phyloP scores from a whole-genome alignment of 2,888 invertebrate species.

The Nowickia ferox region DNA sequence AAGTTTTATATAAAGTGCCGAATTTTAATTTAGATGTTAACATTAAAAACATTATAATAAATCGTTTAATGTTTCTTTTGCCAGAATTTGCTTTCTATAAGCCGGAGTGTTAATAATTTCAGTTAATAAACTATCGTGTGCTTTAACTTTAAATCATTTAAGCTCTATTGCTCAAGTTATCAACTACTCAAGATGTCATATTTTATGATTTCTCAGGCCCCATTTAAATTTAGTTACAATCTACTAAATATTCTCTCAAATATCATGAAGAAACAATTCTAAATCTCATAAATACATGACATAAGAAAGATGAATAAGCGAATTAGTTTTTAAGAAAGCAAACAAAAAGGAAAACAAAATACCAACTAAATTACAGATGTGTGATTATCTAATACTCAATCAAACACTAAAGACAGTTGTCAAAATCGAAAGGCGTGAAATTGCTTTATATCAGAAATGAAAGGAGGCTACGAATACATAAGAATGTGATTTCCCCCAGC shows the following conservation, averaged over 20 bases:
- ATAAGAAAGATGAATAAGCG: not conserved
- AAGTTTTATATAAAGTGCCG: too few species aligned
- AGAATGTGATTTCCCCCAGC: constrained; percentile 37
- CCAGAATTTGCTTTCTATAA: too few species aligned
- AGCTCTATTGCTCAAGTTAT: too few species aligned
- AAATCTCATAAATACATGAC: not conserved
- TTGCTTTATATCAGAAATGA: constrained; percentile 66
- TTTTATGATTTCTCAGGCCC: too few species aligned
- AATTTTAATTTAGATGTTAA: too few species aligned
- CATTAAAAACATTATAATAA: too few species aligned
- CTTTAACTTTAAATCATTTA: too few species aligned
- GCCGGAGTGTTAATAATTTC: too few species aligned
- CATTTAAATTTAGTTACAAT: not conserved
- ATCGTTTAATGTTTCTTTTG: too few species aligned
- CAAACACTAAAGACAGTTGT: constrained; percentile 70
- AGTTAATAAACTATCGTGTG: too few species aligned
- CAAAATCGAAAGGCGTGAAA: constrained; percentile 74
- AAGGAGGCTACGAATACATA: constrained; percentile 15
- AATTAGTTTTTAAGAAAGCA: not conserved
- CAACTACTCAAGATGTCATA: too few species aligned
- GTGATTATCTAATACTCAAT: constrained; percentile 67
- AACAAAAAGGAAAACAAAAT: constrained; percentile 6
- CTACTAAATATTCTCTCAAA: not conserved
- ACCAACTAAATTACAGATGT: constrained; percentile 57
- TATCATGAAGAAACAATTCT: not conserved